Conservation (phyloP, 2,797 vertebrate species). For the Nannoperca australis region DNA sequence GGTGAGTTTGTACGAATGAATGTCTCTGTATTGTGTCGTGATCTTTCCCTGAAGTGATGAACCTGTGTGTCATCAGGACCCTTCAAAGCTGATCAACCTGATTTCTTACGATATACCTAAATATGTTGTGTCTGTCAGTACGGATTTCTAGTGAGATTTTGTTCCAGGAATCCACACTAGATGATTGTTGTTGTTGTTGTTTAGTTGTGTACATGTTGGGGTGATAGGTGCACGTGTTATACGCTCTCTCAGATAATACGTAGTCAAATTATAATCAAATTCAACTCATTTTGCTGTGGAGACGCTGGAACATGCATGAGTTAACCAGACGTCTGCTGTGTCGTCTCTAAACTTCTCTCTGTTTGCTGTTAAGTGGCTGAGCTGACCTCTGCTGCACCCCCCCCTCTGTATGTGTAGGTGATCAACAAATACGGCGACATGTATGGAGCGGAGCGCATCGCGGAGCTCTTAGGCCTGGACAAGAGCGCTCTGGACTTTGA, state of each 20-base stretch:
- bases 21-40: background rate
- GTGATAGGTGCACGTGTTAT: background rate
- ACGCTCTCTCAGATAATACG: background rate
- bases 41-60: background rate
- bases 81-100: background rate
- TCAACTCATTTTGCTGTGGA: background rate
- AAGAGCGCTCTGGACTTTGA: slow-evolving; percentile 98
- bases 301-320: background rate
- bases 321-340: too few relatives aligned
- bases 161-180: background rate
- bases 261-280: background rate
- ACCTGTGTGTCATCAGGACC: background rate
- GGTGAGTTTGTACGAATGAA: slow-evolving; percentile 79
- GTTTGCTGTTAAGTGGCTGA: background rate
- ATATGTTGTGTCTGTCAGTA: background rate
- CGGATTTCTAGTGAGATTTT: background rate
- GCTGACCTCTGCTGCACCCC: background rate
- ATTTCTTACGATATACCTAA: background rate
- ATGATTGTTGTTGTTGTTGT: background rate
- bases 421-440: slow-evolving; percentile 98
- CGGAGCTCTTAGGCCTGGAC: slow-evolving; percentile 96
- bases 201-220: background rate
- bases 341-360: background rate
- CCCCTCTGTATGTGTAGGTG: slow-evolving; percentile 84
- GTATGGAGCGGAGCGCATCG: slow-evolving; percentile 96